phyloP scores from a whole-genome alignment of 37 sponge, comb jelly and placozoan species.

The Mnemiopsis leidyi region DNA sequence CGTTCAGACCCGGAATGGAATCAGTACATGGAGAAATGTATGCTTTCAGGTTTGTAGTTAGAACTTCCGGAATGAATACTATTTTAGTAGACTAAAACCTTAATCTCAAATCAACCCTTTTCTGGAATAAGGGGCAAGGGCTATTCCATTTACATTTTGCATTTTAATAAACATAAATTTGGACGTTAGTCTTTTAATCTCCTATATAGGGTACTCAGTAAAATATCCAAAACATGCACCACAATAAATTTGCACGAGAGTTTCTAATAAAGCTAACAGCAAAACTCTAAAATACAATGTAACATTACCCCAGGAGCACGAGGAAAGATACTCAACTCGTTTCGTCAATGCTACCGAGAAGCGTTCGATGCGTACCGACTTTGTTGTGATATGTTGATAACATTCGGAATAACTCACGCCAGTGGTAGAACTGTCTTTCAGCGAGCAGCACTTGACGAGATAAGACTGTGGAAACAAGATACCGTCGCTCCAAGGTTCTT shows the following conservation, averaged over 20 bases:
- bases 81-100: no score
- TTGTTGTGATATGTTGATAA: constrained; percentile 14
- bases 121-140: no score
- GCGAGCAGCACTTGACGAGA: constrained; percentile 6
- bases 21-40: constrained; percentile 51
- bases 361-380: constrained; percentile 24
- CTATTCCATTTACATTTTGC: no score
- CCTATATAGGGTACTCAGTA: no score
- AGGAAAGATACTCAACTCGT: constrained; percentile 9
- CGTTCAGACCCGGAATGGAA: neutral
- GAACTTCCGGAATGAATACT: no score
- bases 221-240: no score
- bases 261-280: no score
- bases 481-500: neutral
- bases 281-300: neutral
- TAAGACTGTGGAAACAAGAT: neutral
- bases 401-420: constrained; percentile 30
- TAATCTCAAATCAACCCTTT: no score
- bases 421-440: neutral
- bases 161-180: no score
- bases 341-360: constrained; percentile 8
- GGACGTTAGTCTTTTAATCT: no score
- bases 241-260: no score
- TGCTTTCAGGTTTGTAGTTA: constrained; percentile 1
- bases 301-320: neutral